Evolutionary conservation across 1,140 invertebrate species (phyloP).

Genomic region (Hetaerina americana): DNA sequence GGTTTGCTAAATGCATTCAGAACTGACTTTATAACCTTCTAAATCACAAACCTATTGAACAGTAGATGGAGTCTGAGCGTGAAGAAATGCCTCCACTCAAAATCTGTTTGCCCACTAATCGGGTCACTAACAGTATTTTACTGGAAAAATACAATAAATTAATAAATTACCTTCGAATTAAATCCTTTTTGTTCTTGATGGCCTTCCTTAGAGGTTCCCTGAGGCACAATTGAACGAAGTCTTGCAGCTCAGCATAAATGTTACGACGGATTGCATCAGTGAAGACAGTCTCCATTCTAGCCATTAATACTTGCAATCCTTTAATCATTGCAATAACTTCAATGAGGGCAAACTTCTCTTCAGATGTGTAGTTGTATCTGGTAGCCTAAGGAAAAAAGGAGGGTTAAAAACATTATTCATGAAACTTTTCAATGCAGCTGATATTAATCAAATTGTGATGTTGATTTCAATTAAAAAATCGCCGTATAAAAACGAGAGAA

Average conservation of each 20-base stretch:
- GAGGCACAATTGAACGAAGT: slow-evolving; percentile 86
- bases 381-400: slow-evolving; percentile 54
- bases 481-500: too few species aligned
- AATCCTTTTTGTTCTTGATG: slow-evolving; percentile 95
- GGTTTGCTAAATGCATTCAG: too few species aligned
- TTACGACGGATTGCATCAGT: slow-evolving; percentile 88
- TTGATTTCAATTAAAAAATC: too few species aligned
- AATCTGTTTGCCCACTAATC: not conserved
- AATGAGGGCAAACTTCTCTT: slow-evolving; percentile 96
- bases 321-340: slow-evolving; percentile 99
- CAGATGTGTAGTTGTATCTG: slow-evolving; percentile 92
- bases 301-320: slow-evolving; percentile 93
- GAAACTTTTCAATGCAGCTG: too few species aligned
- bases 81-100: not conserved
- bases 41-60: slow-evolving; percentile 7
- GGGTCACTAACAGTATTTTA: not conserved
- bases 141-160: slow-evolving; percentile 4
- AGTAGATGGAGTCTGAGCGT: slow-evolving; percentile 1
- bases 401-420: too few species aligned
- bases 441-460: too few species aligned
- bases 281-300: slow-evolving; percentile 94
- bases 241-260: slow-evolving; percentile 94
- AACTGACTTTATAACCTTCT: too few species aligned
- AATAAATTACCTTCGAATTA: slow-evolving; percentile 74
- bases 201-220: slow-evolving; percentile 91